Evolutionary conservation across 2,113 vertebrate genomes (phyloP).

Genomic region (Saccopteryx bilineata): DNA sequence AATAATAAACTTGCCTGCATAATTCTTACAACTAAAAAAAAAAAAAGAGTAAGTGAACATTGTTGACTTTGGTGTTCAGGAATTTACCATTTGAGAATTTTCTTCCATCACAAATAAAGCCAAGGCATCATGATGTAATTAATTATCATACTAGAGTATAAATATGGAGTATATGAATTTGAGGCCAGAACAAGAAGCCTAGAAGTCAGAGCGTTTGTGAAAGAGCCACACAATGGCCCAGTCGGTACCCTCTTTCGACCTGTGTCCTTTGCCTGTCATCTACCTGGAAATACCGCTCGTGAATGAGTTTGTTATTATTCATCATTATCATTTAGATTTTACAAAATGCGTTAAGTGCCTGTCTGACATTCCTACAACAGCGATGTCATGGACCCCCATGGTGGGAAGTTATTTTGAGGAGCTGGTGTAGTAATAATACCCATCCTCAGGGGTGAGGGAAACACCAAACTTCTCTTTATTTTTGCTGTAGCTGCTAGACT

Average conservation of each 20-base stretch:
- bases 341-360: background rate
- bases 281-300: background rate
- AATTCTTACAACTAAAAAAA: too few relatives aligned
- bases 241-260: background rate
- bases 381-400: background rate
- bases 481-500: background rate
- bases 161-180: background rate
- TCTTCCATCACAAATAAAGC: background rate
- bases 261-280: background rate
- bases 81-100: background rate
- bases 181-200: background rate
- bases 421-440: background rate
- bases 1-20: too few relatives aligned
- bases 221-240: background rate
- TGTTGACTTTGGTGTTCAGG: background rate
- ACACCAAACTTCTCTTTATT: background rate
- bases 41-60: fast-evolving
- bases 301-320: background rate
- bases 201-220: background rate
- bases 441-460: background rate
- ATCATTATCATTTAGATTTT: background rate
- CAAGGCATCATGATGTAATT: background rate
- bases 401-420: background rate
- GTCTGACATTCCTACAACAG: background rate
- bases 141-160: background rate